Evolutionary conservation across 92 coral and sea anemone genomes (phyloP).

Genomic region (Zoanthus sansibaricus): DNA sequence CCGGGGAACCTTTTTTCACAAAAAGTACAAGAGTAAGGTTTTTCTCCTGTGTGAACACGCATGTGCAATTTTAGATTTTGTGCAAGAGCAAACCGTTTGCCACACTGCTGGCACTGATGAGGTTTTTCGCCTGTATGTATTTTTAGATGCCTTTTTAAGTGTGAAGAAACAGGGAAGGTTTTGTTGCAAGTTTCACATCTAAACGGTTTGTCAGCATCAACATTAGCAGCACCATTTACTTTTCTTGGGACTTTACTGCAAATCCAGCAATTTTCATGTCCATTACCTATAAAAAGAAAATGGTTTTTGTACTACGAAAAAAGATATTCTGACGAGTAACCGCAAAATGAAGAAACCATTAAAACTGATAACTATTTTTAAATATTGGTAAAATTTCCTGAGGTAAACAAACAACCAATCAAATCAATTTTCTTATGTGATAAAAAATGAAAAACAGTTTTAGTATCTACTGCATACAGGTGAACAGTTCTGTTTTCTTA

Average conservation of each 20-base stretch:
- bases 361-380: neutral
- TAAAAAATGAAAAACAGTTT: neutral
- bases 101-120: conserved; percentile 40
- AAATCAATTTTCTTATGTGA: neutral
- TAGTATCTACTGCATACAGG: neutral
- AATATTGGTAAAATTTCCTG: neutral
- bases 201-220: conserved; percentile 38
- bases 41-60: conserved; percentile 45
- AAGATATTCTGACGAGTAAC: conserved; percentile 7
- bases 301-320: conserved; percentile 33
- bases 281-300: conserved; percentile 37
- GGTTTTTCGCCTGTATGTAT: conserved; percentile 43
- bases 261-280: conserved; percentile 47
- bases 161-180: conserved; percentile 38
- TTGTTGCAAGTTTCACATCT: conserved; percentile 28
- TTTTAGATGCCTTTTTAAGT: conserved; percentile 37
- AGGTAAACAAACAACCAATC: neutral
- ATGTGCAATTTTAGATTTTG: conserved; percentile 38
- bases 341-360: neutral
- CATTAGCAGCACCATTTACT: neutral
- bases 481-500: neutral
- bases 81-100: conserved; percentile 32
- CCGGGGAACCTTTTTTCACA: conserved; percentile 41
- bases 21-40: conserved; percentile 39
- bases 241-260: conserved; percentile 32